Evolutionary conservation across 1,140 invertebrate species (phyloP), one percentile per base, ranked within the genome.

Genomic region (Penaeus indicus): DNA sequence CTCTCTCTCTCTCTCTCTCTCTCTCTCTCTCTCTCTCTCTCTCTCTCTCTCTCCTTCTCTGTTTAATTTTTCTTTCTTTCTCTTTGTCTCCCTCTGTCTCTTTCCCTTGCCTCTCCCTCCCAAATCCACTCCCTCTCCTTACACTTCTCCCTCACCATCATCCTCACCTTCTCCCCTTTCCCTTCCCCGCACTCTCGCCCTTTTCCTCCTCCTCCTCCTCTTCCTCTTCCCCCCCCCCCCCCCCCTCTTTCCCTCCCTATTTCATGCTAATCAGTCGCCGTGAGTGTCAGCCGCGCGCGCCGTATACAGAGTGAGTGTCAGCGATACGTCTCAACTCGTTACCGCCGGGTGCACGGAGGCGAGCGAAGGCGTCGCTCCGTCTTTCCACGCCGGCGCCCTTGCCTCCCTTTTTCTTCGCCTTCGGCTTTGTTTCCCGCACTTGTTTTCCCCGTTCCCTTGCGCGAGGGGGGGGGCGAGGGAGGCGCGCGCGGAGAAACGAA

Each of bases 181-280:
- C n/a, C 27, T 22, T 67, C 22, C 25, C 60, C 63, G 22, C 63
- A 22, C 32, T 47, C 32, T 18, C 63, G 19, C 42, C 63, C 63
- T 64, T 21, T 67, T 64, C 81, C 61, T 47, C 67, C 18, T 25
- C 13, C 67, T 72, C 72, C 21, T 85, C 84, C 83, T 38, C 54
- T 69, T 62, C 22, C 38, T 67, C 64, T 3, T 11, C 21, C 32
- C 13, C 21, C 62, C 82, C 54, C 38, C 1, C 63, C 38, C n/a
- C 63, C 22, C 84, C 27, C 47, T 62, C 38, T 18, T 67, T 25
- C 32, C 1, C 19, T 42, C 16, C 64, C 67, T 27, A 72, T 38
- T 62, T 86, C 79, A 86, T 78, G 69, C 64, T 78, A 54, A 32
- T 77, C 77, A 80, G 85, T 78, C 77, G 62, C 85, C 79, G 62